Evolutionary conservation across 2,113 vertebrate species (phyloP).

Genomic region (Aegotheles bennettii): DNA sequence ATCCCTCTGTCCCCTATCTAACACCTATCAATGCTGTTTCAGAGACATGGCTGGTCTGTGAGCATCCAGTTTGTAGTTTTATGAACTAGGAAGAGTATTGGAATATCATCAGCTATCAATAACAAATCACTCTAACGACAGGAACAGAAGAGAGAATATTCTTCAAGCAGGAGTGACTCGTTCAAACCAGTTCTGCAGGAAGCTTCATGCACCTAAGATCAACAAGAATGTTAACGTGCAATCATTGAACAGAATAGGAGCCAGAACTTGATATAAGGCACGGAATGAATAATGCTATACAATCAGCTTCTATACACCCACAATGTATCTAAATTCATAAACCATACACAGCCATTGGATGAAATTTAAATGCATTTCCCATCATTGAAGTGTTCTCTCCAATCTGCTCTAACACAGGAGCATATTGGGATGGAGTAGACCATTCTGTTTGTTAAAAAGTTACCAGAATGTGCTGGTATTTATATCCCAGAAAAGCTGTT

Average conservation of each 20-base stretch:
- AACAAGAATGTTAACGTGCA: conserved; percentile 49
- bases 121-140: conserved; percentile 14
- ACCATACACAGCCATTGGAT: neutral
- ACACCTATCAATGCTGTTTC: neutral
- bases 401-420: conserved; percentile 51
- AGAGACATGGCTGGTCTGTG: neutral
- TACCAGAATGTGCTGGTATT: conserved; percentile 51
- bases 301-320: conserved; percentile 35
- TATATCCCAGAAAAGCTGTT: conserved; percentile 66
- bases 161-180: conserved; percentile 11
- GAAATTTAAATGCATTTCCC: conserved; percentile 12
- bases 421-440: conserved; percentile 44
- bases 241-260: conserved; percentile 47
- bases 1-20: neutral
- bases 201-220: conserved; percentile 22
- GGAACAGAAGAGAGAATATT: conserved; percentile 21
- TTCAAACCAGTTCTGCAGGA: conserved; percentile 54
- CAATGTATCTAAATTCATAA: conserved; percentile 42
- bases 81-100: neutral
- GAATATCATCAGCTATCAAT: conserved; percentile 26
- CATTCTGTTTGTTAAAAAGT: conserved; percentile 46
- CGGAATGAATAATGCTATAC: conserved; percentile 39
- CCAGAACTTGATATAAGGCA: conserved; percentile 45
- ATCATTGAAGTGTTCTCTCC: neutral
- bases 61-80: neutral